Conservation (phyloP, 2,888 invertebrate genomes). For the Agonopterix heracliana region DNA sequence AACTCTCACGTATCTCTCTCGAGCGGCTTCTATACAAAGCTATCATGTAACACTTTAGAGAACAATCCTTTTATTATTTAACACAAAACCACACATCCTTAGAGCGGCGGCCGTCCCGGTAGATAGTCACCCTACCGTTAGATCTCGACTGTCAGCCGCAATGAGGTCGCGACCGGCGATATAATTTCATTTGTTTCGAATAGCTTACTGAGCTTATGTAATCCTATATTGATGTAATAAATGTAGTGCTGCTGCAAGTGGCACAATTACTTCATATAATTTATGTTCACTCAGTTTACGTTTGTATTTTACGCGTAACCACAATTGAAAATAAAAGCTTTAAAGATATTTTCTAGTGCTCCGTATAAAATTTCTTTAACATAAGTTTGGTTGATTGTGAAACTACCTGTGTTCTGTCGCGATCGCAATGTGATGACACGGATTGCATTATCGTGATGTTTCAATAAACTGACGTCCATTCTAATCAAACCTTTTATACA, state of each 20-base stretch:
- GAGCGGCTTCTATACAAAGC: too few species aligned
- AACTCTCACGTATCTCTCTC: too few species aligned
- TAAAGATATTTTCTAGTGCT: too few species aligned
- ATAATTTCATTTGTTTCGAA: conserved; percentile 11
- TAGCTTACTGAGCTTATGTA: conserved; percentile 8
- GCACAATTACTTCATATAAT: background rate
- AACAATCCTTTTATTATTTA: too few species aligned
- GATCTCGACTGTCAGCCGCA: conserved; percentile 18
- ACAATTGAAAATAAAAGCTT: too few species aligned
- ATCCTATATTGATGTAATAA: background rate
- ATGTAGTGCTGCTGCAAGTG: background rate
- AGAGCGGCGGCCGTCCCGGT: conserved; percentile 11
- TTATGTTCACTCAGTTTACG: background rate
- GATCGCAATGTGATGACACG: conserved; percentile 24
- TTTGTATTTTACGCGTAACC: too few species aligned
- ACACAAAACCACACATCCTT: too few species aligned
- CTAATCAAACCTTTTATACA: conserved; percentile 7
- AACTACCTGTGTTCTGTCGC: background rate
- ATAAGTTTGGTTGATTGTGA: background rate
- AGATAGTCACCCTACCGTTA: conserved; percentile 23
- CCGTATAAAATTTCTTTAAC: background rate
- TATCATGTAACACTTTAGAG: too few species aligned
- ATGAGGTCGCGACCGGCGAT: conserved; percentile 16
- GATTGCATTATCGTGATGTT: conserved; percentile 22
- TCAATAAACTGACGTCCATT: conserved; percentile 16